phyloP scores from a whole-genome alignment of 2,113 vertebrate genomes.

The Platichthys flesus region DNA sequence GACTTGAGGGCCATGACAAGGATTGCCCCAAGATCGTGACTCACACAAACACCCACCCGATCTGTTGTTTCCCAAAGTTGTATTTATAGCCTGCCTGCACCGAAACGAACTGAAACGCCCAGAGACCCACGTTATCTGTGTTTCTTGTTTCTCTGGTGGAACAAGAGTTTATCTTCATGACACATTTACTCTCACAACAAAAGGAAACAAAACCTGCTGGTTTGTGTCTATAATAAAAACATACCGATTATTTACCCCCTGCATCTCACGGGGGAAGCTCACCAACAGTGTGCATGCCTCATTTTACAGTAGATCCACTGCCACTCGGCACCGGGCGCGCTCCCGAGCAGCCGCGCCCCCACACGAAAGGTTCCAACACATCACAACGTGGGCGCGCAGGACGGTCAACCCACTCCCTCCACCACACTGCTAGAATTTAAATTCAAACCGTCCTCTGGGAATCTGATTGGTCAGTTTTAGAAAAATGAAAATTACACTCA shows the following conservation, averaged over 20 bases:
- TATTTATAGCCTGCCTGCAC: constrained; percentile 53
- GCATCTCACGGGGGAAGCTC: too few relatives aligned
- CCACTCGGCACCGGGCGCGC: constrained; percentile 29
- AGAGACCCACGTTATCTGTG: background rate
- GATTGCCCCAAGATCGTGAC: constrained; percentile 53
- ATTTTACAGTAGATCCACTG: too few relatives aligned
- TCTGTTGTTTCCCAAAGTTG: constrained; percentile 50
- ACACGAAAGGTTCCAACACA: constrained; percentile 65
- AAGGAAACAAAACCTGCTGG: too few relatives aligned
- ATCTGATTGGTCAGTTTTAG: background rate
- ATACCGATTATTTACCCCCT: too few relatives aligned
- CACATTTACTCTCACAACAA: too few relatives aligned
- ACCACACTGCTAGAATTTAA: constrained; percentile 30
- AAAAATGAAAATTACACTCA: background rate
- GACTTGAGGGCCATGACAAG: constrained; percentile 39
- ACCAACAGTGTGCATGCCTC: too few relatives aligned
- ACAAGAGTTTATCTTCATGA: too few relatives aligned
- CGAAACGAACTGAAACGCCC: constrained; percentile 27
- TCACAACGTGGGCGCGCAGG: constrained; percentile 48
- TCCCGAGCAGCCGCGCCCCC: constrained; percentile 55
- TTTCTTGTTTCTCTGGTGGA: background rate
- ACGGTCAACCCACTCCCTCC: constrained; percentile 18
- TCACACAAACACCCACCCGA: constrained; percentile 60
- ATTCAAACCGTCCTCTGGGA: background rate
- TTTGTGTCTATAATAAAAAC: too few relatives aligned